A percentile compares a stretch with the other conserved stretches of the same genome.
Conservation (phyloP, 1,140 invertebrate genomes). For the Drosophila navojoa region DNA sequence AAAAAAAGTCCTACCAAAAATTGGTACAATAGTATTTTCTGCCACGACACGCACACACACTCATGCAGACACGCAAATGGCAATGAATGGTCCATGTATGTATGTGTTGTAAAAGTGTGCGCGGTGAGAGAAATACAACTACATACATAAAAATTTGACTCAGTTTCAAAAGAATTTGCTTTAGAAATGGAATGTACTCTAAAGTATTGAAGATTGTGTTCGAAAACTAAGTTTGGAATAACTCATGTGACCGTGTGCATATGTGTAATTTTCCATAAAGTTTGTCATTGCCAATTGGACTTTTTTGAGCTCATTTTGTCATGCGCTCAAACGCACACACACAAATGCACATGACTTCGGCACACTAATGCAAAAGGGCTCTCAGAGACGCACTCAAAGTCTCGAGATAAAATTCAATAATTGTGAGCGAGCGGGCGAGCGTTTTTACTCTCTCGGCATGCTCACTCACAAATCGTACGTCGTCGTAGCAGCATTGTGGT, state of each 20-base stretch:
- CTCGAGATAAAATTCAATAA: constrained; percentile 56
- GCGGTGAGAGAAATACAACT: constrained; percentile 33
- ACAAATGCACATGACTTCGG: constrained; percentile 54
- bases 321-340: constrained; percentile 61
- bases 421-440: constrained; percentile 20
- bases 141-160: constrained; percentile 28
- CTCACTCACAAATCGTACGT: constrained; percentile 73
- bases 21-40: constrained; percentile 61
- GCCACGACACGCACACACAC: constrained; percentile 70
- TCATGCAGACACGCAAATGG: constrained; percentile 23
- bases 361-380: constrained; percentile 34
- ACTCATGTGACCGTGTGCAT: constrained; percentile 62
- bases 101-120: constrained; percentile 26
- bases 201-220: constrained; percentile 38
- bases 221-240: constrained; percentile 46
- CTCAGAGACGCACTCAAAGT: constrained; percentile 38
- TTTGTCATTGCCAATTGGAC: constrained; percentile 67
- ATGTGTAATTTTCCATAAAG: constrained; percentile 66
- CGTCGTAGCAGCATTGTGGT: constrained; percentile 77
- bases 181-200: constrained; percentile 20
- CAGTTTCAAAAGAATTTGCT: background rate
- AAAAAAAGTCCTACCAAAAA: constrained; percentile 28
- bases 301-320: constrained; percentile 59
- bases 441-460: constrained; percentile 25
- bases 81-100: constrained; percentile 38